Evolutionary conservation across 2,797 vertebrate genomes (phyloP), one percentile per base, ranked within the genome.

Genomic region (Astyanax mexicanus): DNA sequence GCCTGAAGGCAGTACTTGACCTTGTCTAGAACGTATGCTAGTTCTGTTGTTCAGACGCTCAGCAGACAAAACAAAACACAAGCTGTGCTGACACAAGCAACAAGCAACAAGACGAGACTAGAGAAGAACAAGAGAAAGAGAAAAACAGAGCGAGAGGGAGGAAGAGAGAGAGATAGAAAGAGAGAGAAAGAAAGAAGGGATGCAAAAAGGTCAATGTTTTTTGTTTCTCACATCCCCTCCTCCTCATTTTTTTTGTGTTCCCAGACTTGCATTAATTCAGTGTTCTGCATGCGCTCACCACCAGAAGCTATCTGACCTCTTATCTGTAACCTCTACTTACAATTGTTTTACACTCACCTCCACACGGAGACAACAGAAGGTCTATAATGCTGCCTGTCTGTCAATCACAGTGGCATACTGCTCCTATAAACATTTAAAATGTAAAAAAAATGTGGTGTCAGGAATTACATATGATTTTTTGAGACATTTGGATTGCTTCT

Each of bases 261-360:
- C 55, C 38, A n/a, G 17, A 23, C 23, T 32, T 38, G 57, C 19
- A 47, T 65, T 74, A 29, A 78, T 68, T 73, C 45, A 40, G 70
- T 68, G 37, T 61, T 54, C 4, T 44, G 19, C 12, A 37, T 37
- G 10, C 58, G 47, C 32, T 44, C 54, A 78, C 44, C 69, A 71
- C 71, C 69, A 27, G 25, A 69, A 51, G 77, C 77, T 32, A 49
- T 49, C 6, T 40, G 71, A 65, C 51, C 57, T 64, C 45, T 69
- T 67, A 66, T 40, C 44, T 35, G 54, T 32, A 57, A 32, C 23
- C 54, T 45, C 29, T 49, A 38, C 29, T 66, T 13, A 47, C 35
- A 27, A 42, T 37, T 47, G 47, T 60, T 78, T 51, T 61, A 3
- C 25, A 19, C n/a, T 58, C 55, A 37, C 42, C 42, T 72, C 15